Evolutionary conservation across 2,797 vertebrate species (phyloP).

Genomic region (Acipenser ruthenus): DNA sequence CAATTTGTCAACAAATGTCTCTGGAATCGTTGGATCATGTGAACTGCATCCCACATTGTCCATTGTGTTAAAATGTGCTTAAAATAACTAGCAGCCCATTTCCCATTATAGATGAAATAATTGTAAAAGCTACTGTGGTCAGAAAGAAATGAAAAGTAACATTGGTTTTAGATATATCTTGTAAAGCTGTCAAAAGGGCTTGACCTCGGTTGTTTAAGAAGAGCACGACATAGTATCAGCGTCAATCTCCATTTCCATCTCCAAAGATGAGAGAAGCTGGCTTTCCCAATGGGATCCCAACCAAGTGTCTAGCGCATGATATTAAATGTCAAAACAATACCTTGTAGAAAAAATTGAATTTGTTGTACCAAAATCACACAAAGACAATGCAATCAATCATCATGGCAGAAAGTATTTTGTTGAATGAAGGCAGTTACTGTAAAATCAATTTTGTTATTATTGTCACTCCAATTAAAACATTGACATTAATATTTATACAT

Average conservation of each 20-base stretch:
- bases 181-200: constrained; percentile 11
- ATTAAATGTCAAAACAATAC: constrained; percentile 12
- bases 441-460: no score
- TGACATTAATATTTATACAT: no score
- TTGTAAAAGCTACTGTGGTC: neutral
- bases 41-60: no score
- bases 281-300: constrained; percentile 1
- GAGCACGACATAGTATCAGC: constrained; percentile 3
- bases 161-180: neutral
- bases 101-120: neutral
- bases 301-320: constrained; percentile 1
- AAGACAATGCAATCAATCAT: no score
- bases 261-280: constrained; percentile 5
- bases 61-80: no score
- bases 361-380: no score
- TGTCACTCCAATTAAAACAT: no score
- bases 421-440: no score
- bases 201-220: constrained; percentile 6
- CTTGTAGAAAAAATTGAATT: neutral
- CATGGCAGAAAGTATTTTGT: no score
- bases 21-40: no score
- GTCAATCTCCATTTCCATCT: constrained; percentile 13
- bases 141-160: neutral
- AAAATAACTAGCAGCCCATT: no score
- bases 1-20: no score